Evolutionary conservation across 1,140 invertebrate species (phyloP).

Genomic region (Coptotermes formosanus): DNA sequence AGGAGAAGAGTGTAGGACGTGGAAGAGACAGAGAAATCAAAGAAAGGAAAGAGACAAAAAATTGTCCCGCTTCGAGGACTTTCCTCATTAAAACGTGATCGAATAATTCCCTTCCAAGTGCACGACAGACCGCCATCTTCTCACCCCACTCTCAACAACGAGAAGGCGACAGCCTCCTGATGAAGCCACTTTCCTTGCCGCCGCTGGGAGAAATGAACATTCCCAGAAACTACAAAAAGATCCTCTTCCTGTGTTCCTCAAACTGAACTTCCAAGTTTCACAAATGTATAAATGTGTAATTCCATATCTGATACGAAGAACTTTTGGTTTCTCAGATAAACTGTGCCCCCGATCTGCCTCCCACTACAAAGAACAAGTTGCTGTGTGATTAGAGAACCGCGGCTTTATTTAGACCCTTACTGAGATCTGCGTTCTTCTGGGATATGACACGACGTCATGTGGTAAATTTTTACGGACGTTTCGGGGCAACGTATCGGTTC

Average conservation of each 20-base stretch:
- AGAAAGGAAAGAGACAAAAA: conserved; percentile 11
- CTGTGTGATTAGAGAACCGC: too few species aligned
- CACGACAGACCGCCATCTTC: not conserved
- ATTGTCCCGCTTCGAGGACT: conserved; percentile 28
- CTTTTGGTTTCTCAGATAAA: not conserved
- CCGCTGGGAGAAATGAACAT: conserved; percentile 1
- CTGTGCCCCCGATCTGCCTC: not conserved
- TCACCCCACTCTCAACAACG: not conserved
- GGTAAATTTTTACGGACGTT: too few species aligned
- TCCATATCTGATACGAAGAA: not conserved
- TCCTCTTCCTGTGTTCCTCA: too few species aligned
- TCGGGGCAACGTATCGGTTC: too few species aligned
- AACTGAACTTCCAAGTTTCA: not conserved
- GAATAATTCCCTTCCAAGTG: conserved; percentile 32
- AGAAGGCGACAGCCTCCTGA: conserved; percentile 4
- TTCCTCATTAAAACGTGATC: conserved; percentile 36
- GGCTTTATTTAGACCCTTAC: too few species aligned
- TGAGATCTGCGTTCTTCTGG: too few species aligned
- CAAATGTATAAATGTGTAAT: not conserved
- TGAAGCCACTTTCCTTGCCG: conserved; percentile 23
- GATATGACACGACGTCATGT: too few species aligned
- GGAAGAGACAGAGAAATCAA: not conserved
- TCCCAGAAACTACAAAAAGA: not conserved
- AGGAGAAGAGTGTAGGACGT: not conserved
- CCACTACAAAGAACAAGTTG: too few species aligned